phyloP scores from a whole-genome alignment of 2,113 vertebrate species.

The Ciconia stormi region DNA sequence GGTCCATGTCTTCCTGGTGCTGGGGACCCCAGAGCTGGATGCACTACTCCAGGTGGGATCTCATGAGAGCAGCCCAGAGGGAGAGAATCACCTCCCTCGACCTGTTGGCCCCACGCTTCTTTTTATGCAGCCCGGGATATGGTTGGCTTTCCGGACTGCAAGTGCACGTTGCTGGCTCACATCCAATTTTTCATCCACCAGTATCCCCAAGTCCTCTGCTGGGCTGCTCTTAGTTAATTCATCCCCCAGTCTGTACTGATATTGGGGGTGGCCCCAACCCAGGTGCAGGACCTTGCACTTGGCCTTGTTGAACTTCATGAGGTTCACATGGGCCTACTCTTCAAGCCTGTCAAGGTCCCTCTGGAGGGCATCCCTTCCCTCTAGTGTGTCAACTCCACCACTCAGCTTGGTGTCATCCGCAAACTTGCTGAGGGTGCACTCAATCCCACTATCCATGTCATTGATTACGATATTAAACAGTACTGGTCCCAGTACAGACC shows the following conservation, averaged over 20 bases:
- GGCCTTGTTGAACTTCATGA: neutral
- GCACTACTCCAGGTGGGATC: neutral
- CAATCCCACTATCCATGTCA: neutral
- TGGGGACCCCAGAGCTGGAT: neutral
- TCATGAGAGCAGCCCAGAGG: neutral
- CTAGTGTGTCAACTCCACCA: no score
- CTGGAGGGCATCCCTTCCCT: neutral
- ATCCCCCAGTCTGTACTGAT: neutral
- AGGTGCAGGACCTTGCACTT: neutral
- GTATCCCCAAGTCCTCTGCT: neutral
- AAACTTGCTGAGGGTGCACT: neutral
- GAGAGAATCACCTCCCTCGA: neutral
- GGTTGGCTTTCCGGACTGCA: neutral
- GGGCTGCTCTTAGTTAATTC: neutral
- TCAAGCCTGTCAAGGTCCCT: neutral
- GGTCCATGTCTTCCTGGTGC: neutral
- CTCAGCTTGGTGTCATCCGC: neutral
- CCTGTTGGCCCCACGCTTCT: neutral
- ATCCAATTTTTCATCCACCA: neutral
- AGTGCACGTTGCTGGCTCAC: accelerated
- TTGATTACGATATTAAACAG: neutral
- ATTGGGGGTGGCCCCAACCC: neutral
- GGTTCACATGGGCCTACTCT: accelerated
- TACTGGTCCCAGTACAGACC: neutral
- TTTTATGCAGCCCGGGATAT: neutral